These are phyloP conservation scores for Oceanodroma leucorhoa DNA, from an alignment of 2,797 vertebrate species.

Conservation along the genomic window DNA sequence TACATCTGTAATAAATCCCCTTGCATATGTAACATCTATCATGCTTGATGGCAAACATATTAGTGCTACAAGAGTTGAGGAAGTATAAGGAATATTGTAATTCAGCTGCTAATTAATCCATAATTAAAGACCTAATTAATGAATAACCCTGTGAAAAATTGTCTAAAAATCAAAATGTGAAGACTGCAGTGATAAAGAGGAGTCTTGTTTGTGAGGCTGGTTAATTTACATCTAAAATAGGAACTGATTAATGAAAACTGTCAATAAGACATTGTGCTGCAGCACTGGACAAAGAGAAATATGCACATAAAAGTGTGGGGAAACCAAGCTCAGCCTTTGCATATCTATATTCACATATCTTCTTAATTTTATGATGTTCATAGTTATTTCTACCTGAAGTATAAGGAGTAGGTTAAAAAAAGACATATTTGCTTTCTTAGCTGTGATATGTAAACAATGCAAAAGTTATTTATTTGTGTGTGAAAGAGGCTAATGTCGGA, in stretches of 20 bases:
- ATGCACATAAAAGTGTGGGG: not conserved
- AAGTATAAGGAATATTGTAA: conserved; percentile 43
- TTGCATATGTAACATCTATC: conserved; percentile 46
- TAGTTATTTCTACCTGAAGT: not conserved
- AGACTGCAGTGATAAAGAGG: conserved; percentile 5
- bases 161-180: conserved; percentile 36
- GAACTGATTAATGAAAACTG: conserved; percentile 30
- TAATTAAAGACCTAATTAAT: conserved; percentile 67
- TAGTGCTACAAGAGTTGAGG: conserved; percentile 24
- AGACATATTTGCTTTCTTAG: not conserved
- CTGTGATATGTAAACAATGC: not conserved
- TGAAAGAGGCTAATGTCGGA: not conserved
- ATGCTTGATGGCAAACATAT: conserved; percentile 50
- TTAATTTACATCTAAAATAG: conserved; percentile 28
- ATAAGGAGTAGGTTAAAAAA: not conserved
- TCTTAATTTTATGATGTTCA: not conserved
- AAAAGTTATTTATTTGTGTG: not conserved
- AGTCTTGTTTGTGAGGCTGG: conserved; percentile 5
- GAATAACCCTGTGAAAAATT: conserved; percentile 47
- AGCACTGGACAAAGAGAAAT: not conserved
- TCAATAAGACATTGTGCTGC: not conserved
- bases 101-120: conserved; percentile 54
- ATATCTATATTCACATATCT: not conserved
- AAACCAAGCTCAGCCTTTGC: not conserved
- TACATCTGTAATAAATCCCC: conserved; percentile 49